phyloP scores from a whole-genome alignment of 2,797 vertebrate species.

The Spatula versicolor region DNA sequence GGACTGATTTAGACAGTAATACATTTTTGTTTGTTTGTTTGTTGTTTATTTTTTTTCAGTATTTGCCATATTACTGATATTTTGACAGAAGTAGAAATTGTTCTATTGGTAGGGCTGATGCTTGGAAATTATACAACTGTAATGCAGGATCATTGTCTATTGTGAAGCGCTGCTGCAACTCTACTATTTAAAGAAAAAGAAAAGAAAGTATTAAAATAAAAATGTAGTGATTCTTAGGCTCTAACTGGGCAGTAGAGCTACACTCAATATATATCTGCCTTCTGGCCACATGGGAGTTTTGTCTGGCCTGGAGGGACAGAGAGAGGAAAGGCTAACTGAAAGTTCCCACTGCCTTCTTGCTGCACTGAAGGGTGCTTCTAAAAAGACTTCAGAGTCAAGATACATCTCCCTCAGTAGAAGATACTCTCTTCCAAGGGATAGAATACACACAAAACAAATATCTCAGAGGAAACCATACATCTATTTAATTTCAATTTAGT shows the following conservation, averaged over 20 bases:
- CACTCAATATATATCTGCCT: not conserved
- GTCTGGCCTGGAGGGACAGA: not conserved
- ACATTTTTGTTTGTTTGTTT: not conserved
- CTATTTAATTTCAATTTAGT: not conserved
- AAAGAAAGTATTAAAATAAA: not conserved
- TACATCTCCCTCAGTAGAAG: not conserved
- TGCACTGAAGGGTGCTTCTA: not conserved
- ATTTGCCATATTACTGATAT: not conserved
- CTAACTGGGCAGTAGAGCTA: not conserved
- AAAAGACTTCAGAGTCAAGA: not conserved
- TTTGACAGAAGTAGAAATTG: not conserved
- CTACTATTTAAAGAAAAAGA: not conserved
- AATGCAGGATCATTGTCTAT: not conserved
- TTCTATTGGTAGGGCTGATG: not conserved
- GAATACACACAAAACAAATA: not conserved
- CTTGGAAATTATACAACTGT: not conserved
- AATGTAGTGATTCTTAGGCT: not conserved
- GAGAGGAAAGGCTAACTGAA: not conserved
- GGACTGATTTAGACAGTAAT: not conserved
- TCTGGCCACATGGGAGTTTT: not conserved
- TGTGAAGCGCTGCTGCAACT: not conserved
- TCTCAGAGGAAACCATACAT: not conserved
- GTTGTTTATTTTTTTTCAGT: not conserved
- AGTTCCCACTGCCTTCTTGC: not conserved
- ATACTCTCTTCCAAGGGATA: not conserved